A percentile compares a stretch with the other conserved stretches of the same genome.
Conservation (phyloP, 2,113 vertebrate genomes). For the Scophthalmus maximus region DNA sequence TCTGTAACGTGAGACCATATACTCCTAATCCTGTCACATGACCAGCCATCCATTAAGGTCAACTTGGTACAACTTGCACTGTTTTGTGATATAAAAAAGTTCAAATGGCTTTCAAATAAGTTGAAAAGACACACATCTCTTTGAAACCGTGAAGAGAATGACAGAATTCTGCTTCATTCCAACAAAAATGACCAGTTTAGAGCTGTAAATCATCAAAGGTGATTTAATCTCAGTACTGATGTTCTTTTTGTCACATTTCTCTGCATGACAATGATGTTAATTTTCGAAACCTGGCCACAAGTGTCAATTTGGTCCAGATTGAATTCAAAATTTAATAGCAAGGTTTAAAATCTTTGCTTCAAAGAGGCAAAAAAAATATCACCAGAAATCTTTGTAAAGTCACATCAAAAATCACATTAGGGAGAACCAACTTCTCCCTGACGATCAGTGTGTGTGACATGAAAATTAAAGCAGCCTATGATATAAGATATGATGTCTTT, state of each 20-base stretch:
- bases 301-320: slow-evolving; percentile 46
- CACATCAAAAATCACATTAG: slow-evolving; percentile 41
- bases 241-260: slow-evolving; percentile 33
- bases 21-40: slow-evolving; percentile 1
- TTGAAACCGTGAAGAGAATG: background rate
- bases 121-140: background rate
- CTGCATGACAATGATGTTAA: slow-evolving; percentile 56
- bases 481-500: background rate
- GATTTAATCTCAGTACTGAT: slow-evolving; percentile 28
- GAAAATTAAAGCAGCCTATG: background rate
- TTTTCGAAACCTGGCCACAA: slow-evolving; percentile 50
- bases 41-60: background rate
- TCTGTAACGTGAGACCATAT: background rate
- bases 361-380: slow-evolving; percentile 15
- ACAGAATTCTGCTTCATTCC: background rate
- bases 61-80: background rate
- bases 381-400: slow-evolving; percentile 30
- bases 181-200: slow-evolving; percentile 11
- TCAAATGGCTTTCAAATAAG: background rate
- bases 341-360: slow-evolving; percentile 15
- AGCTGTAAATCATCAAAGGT: slow-evolving; percentile 55
- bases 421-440: slow-evolving; percentile 2
- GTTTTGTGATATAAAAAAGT: background rate
- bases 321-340: slow-evolving; percentile 38
- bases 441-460: slow-evolving; percentile 23